These are phyloP conservation scores for Cryptocephalus moraei DNA, from an alignment of 2,888 invertebrate species.

Conservation along the genomic window DNA sequence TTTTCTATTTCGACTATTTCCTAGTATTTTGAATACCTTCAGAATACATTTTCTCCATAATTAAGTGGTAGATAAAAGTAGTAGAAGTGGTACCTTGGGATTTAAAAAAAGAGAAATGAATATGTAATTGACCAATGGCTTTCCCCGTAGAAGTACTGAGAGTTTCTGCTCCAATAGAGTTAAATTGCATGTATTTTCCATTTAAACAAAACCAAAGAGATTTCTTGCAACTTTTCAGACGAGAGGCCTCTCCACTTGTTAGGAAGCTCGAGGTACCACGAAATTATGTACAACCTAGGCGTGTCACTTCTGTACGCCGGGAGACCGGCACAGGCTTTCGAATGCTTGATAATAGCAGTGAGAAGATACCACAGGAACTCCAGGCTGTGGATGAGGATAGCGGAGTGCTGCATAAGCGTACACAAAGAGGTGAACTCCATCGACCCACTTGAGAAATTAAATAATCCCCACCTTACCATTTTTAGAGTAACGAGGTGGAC, in stretches of 20 bases:
- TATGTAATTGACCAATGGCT: too few species aligned
- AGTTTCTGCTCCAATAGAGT: too few species aligned
- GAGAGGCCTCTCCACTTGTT: constrained; percentile 51
- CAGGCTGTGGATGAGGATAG: constrained; percentile 82
- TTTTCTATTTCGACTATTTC: too few species aligned
- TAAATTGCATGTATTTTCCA: too few species aligned
- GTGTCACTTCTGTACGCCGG: constrained; percentile 73
- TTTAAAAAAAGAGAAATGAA: too few species aligned
- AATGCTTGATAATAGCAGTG: constrained; percentile 78
- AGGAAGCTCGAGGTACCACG: constrained; percentile 51
- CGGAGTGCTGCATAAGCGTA: constrained; percentile 80
- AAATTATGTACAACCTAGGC: constrained; percentile 72
- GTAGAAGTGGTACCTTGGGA: too few species aligned
- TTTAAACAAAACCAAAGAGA: too few species aligned
- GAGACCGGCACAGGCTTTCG: constrained; percentile 77
- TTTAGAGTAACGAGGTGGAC: constrained; percentile 50
- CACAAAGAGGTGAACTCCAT: constrained; percentile 39
- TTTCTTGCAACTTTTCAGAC: constrained; percentile 16
- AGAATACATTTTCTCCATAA: too few species aligned
- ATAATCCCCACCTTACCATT: constrained; percentile 1
- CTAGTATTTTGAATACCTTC: too few species aligned
- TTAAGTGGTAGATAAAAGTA: too few species aligned
- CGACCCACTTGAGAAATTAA: not conserved
- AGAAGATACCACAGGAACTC: constrained; percentile 82
- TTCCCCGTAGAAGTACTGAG: too few species aligned